Percentiles rank a stretch among this genome's conserved stretches.
phyloP scores from a whole-genome alignment of 2,888 invertebrate species.

The Ceramica pisi region DNA sequence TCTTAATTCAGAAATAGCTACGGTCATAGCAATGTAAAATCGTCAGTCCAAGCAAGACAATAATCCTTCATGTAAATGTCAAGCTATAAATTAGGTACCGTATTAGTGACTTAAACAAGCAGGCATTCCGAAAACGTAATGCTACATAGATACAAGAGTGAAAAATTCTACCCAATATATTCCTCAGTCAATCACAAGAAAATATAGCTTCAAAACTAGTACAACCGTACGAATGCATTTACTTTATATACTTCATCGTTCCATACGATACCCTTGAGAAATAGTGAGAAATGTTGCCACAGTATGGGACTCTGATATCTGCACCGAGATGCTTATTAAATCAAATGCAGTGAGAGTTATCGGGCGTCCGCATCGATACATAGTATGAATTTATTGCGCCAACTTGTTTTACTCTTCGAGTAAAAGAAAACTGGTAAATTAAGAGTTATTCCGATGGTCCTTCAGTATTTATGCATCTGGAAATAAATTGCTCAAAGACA shows the following conservation, averaged over 20 bases:
- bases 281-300: slow-evolving; percentile 63
- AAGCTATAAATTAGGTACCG: no score
- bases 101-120: neutral
- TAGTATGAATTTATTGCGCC: slow-evolving; percentile 62
- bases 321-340: slow-evolving; percentile 62
- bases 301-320: slow-evolving; percentile 65
- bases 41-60: no score
- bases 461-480: slow-evolving; percentile 38
- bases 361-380: slow-evolving; percentile 60
- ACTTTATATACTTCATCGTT: slow-evolving; percentile 57
- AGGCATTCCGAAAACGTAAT: neutral
- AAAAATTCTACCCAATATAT: slow-evolving; percentile 6
- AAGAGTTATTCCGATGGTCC: slow-evolving; percentile 49
- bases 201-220: slow-evolving; percentile 35
- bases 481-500: slow-evolving; percentile 50
- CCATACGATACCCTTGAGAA: slow-evolving; percentile 66
- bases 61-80: neutral
- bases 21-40: no score
- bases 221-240: slow-evolving; percentile 47
- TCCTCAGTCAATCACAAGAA: slow-evolving; percentile 26
- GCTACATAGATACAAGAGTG: neutral
- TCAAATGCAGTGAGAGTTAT: slow-evolving; percentile 65
- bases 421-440: slow-evolving; percentile 60
- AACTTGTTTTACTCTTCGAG: slow-evolving; percentile 47
- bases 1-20: neutral